phyloP scores from a whole-genome alignment of 2,113 vertebrate genomes.

The Salvelinus alpinus region DNA sequence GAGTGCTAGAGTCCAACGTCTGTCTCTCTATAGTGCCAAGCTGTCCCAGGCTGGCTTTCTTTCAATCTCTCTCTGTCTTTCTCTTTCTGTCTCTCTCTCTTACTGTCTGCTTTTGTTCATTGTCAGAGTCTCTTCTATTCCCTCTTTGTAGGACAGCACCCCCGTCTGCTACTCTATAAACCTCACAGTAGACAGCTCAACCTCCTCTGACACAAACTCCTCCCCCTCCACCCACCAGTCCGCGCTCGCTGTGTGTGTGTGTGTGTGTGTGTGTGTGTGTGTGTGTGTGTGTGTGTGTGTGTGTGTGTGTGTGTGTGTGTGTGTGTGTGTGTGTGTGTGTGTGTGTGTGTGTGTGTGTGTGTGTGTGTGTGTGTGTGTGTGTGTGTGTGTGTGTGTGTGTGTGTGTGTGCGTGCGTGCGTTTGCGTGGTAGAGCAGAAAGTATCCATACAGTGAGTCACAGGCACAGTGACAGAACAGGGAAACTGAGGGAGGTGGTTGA shows the following conservation, averaged over 20 bases:
- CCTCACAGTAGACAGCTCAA: conserved; percentile 50
- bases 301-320: neutral
- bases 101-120: conserved; percentile 7
- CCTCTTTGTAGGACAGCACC: conserved; percentile 45
- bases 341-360: conserved; percentile 15
- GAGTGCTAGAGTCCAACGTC: conserved; percentile 17
- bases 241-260: conserved; percentile 2
- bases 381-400: no score
- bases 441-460: conserved; percentile 44
- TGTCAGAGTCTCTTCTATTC: conserved; percentile 36
- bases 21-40: conserved; percentile 26
- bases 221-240: conserved; percentile 38
- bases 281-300: conserved; percentile 10
- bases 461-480: conserved; percentile 23
- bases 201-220: conserved; percentile 44
- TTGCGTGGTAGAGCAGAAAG: conserved; percentile 12
- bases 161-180: conserved; percentile 50
- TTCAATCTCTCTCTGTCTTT: conserved; percentile 5
- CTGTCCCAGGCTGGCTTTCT: conserved; percentile 28
- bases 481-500: neutral
- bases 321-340: neutral
- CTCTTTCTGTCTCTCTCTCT: conserved; percentile 15
- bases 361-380: no score
- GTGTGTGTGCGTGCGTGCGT: no score
- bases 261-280: conserved; percentile 1